phyloP scores from a whole-genome alignment of 2,113 vertebrate species.

The Semnornis frantzii region DNA sequence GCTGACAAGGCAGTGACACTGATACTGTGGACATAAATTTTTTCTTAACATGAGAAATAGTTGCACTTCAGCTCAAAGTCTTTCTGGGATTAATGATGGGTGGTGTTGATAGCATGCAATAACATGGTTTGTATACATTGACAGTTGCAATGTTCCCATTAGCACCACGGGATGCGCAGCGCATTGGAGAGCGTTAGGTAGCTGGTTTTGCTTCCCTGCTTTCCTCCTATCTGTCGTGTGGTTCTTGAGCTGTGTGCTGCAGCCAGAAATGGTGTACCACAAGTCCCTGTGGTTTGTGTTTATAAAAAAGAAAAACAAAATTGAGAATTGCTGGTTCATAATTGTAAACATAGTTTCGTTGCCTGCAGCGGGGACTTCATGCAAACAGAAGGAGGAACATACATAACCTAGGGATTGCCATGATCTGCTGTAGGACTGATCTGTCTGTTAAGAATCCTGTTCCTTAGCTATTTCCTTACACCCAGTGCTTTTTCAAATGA shows the following conservation, averaged over 20 bases:
- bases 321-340: not conserved
- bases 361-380: not conserved
- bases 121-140: not conserved
- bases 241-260: not conserved
- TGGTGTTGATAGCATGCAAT: not conserved
- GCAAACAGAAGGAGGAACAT: not conserved
- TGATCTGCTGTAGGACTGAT: not conserved
- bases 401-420: not conserved
- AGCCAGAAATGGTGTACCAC: not conserved
- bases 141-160: not conserved
- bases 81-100: not conserved
- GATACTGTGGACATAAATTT: not conserved
- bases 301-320: not conserved
- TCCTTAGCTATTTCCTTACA: not conserved
- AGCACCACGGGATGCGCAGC: fast-evolving
- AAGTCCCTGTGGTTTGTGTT: not conserved
- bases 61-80: slow-evolving; percentile 31
- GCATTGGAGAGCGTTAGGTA: fast-evolving
- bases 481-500: not conserved
- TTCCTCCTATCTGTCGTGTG: not conserved
- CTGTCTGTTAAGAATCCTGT: not conserved
- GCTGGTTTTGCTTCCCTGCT: not conserved
- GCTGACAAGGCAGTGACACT: slow-evolving; percentile 9
- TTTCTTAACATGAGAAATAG: slow-evolving; percentile 7
- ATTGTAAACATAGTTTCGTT: not conserved